A percentile compares a stretch with the other conserved stretches of the same genome.
Conservation (phyloP, 35 echinoderm and acorn worm genomes). For the Ophioderma brevispina region DNA sequence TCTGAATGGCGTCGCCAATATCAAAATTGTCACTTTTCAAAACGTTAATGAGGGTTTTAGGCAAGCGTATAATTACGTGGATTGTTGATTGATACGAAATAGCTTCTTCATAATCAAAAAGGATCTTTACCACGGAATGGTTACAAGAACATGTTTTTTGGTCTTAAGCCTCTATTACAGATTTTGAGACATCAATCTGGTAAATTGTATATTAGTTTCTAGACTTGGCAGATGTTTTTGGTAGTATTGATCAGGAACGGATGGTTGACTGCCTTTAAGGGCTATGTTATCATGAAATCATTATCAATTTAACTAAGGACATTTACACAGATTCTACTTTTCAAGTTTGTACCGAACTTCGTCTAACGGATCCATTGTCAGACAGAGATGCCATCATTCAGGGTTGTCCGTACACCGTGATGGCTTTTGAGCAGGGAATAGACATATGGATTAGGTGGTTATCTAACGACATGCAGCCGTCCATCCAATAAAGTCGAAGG, state of each 20-base stretch:
- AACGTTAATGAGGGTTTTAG: not conserved
- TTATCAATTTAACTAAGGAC: not conserved
- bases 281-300: not conserved
- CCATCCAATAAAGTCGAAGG: not conserved
- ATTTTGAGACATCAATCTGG: not conserved
- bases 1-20: no score
- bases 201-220: constrained; percentile 1
- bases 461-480: not conserved
- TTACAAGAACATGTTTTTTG: not conserved
- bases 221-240: not conserved
- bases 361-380: not conserved
- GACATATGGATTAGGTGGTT: not conserved
- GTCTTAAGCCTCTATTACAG: not conserved
- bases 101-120: not conserved
- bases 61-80: not conserved
- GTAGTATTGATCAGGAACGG: not conserved
- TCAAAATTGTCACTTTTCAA: not conserved
- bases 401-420: not conserved
- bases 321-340: not conserved
- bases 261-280: not conserved
- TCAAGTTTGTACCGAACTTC: not conserved
- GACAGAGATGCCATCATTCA: not conserved
- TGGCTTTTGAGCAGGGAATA: not conserved
- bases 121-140: not conserved
- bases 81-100: not conserved